These are phyloP conservation scores for Pandemis corylana DNA, from an alignment of 2,888 invertebrate species.

Conservation along the genomic window DNA sequence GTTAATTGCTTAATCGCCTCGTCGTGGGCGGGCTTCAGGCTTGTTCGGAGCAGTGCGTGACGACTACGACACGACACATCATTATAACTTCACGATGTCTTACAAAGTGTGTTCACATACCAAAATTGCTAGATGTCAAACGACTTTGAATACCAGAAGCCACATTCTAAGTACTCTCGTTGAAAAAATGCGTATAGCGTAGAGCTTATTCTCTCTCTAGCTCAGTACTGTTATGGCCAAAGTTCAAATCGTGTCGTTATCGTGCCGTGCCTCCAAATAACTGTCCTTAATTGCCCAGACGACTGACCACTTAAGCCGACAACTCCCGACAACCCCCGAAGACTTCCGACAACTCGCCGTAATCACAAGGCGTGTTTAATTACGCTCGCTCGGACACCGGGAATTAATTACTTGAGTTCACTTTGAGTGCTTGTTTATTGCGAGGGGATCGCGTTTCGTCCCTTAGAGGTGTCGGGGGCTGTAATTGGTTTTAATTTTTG, in stretches of 20 bases:
- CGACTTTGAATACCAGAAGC: not conserved
- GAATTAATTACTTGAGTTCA: conserved; percentile 75
- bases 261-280: conserved; percentile 23
- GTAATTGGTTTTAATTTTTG: conserved; percentile 41
- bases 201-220: not conserved
- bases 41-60: conserved; percentile 8
- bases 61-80: conserved; percentile 29
- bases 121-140: not conserved
- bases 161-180: too few relatives aligned
- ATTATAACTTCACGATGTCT: not conserved
- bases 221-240: not conserved
- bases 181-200: not conserved
- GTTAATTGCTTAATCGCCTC: conserved; percentile 83
- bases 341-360: conserved; percentile 71
- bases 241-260: not conserved
- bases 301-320: conserved; percentile 68
- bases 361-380: conserved; percentile 85
- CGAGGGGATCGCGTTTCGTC: conserved; percentile 62
- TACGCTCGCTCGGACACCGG: conserved; percentile 71
- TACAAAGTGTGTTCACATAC: not conserved
- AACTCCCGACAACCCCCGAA: conserved; percentile 62
- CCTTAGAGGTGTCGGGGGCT: conserved; percentile 50
- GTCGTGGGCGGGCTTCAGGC: conserved; percentile 61
- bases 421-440: conserved; percentile 46
- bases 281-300: conserved; percentile 38